Evolutionary conservation across 2,113 vertebrate species (phyloP).

Genomic region (Chloroceryle aenea): DNA sequence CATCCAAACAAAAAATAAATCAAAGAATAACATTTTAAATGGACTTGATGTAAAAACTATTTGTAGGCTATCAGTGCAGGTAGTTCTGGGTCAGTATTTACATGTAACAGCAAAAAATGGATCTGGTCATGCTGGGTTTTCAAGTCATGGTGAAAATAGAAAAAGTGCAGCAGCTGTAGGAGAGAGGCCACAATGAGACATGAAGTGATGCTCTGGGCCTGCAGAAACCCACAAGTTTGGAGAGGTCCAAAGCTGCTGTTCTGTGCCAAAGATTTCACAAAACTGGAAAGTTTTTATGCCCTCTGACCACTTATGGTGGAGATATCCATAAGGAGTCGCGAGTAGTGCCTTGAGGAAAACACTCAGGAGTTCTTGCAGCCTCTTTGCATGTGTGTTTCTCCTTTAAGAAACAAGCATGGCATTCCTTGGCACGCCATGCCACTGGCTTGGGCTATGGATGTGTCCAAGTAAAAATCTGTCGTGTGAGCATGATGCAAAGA

Average conservation of each 20-base stretch:
- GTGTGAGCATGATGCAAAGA: not conserved
- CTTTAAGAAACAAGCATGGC: not conserved
- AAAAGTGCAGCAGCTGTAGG: not conserved
- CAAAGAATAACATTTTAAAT: not conserved
- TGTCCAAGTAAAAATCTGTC: not conserved
- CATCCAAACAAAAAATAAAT: not conserved
- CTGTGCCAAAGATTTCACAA: not conserved
- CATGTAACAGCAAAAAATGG: not conserved
- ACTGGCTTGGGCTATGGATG: accelerated
- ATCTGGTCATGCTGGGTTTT: not conserved
- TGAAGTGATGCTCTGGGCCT: not conserved
- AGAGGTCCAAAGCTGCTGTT: not conserved
- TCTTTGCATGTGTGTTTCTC: not conserved
- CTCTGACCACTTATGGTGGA: accelerated
- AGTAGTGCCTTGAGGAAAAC: not conserved
- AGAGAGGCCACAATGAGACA: not conserved
- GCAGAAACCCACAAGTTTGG: too few species aligned
- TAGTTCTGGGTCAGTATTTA: not conserved
- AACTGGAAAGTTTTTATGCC: not conserved
- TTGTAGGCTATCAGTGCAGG: not conserved
- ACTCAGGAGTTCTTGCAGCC: not conserved
- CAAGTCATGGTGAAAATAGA: not conserved
- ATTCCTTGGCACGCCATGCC: accelerated
- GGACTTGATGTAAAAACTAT: not conserved
- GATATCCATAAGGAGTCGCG: not conserved